These are phyloP conservation scores for Proisotoma minuta DNA, from an alignment of 2,888 invertebrate species.

Conservation along the genomic window DNA sequence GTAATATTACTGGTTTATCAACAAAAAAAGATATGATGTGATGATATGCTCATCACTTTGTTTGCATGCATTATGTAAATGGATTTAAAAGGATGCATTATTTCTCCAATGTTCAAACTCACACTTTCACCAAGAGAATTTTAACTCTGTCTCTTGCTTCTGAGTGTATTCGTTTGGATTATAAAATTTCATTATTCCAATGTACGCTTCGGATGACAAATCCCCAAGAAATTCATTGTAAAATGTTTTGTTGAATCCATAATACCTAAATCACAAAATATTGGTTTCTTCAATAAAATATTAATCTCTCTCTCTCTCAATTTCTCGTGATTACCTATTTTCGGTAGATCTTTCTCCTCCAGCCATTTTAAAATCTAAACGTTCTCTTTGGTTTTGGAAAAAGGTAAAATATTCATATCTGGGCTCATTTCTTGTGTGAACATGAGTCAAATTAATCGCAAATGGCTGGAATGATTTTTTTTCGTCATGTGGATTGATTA, in stretches of 20 bases:
- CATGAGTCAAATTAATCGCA: neutral
- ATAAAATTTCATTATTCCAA: neutral
- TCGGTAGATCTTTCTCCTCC: neutral
- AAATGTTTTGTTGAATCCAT: neutral
- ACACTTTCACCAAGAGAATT: neutral
- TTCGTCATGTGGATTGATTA: neutral
- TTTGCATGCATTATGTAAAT: too few species aligned
- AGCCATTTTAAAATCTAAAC: neutral
- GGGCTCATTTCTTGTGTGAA: neutral
- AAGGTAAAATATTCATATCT: neutral
- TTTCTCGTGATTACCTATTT: too few species aligned
- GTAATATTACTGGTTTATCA: too few species aligned
- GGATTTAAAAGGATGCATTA: too few species aligned
- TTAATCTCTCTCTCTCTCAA: neutral
- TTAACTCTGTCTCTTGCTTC: neutral
- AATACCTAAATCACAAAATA: neutral
- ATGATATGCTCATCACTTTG: too few species aligned
- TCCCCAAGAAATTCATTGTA: neutral
- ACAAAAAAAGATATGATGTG: too few species aligned
- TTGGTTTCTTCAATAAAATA: neutral
- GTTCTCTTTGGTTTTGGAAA: neutral
- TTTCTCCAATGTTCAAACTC: too few species aligned
- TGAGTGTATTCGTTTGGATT: neutral
- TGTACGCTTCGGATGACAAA: neutral
- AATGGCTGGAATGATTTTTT: neutral